Conservation (phyloP, 2,888 invertebrate genomes). For the Thumatha senex region DNA sequence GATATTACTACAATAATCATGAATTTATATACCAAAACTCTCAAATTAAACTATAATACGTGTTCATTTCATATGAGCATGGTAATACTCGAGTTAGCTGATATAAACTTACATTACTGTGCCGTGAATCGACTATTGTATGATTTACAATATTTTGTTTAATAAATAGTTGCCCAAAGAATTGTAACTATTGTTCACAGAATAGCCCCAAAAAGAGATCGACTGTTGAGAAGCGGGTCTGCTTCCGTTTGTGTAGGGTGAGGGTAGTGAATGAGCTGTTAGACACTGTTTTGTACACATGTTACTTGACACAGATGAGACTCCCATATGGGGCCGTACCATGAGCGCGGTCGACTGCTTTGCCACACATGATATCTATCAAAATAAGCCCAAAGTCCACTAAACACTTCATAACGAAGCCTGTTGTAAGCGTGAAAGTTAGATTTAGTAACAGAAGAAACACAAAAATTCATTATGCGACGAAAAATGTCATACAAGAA, state of each 20-base stretch:
- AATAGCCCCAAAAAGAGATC: slow-evolving; percentile 16
- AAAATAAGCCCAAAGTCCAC: slow-evolving; percentile 33
- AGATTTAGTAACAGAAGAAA: slow-evolving; percentile 47
- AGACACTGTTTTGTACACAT: slow-evolving; percentile 29
- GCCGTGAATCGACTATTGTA: slow-evolving; percentile 32
- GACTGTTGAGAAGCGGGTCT: slow-evolving; percentile 16
- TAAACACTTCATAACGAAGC: slow-evolving; percentile 39
- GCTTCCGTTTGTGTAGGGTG: slow-evolving; percentile 25
- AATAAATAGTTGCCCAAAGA: slow-evolving; percentile 39
- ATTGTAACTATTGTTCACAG: slow-evolving; percentile 33
- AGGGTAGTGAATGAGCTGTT: slow-evolving; percentile 27
- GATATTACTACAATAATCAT: slow-evolving; percentile 44
- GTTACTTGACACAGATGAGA: slow-evolving; percentile 49
- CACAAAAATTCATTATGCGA: slow-evolving; percentile 46
- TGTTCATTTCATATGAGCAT: slow-evolving; percentile 21
- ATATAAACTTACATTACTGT: slow-evolving; percentile 29
- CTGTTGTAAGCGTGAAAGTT: slow-evolving; percentile 53
- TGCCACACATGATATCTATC: slow-evolving; percentile 15
- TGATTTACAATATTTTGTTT: slow-evolving; percentile 36
- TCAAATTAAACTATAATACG: slow-evolving; percentile 29
- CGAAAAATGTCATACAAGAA: slow-evolving; percentile 29
- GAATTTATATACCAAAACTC: slow-evolving; percentile 35
- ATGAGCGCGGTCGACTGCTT: slow-evolving; percentile 8
- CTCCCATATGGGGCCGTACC: slow-evolving; percentile 20
- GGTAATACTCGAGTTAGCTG: slow-evolving; percentile 17